phyloP scores from a whole-genome alignment of 2,888 invertebrate genomes.

The Perizoma flavofasciatum region DNA sequence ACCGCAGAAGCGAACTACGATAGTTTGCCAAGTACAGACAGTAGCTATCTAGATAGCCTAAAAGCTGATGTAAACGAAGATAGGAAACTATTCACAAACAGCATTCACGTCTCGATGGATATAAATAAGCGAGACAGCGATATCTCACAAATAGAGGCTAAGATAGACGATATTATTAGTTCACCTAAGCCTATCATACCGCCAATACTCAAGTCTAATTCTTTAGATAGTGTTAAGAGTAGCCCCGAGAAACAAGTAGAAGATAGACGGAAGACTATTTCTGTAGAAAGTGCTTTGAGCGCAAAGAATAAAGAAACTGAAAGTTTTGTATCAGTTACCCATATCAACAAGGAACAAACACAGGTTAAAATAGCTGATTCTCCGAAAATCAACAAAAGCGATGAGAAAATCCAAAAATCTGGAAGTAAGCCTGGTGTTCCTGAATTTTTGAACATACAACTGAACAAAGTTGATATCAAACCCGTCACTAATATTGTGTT shows the following conservation, averaged over 20 bases:
- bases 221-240: slow-evolving; percentile 85
- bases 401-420: slow-evolving; percentile 66
- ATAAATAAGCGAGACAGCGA: slow-evolving; percentile 74
- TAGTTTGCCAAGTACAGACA: slow-evolving; percentile 76
- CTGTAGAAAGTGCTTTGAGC: slow-evolving; percentile 76
- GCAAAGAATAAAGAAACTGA: slow-evolving; percentile 58
- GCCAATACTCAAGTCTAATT: slow-evolving; percentile 80
- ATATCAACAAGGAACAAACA: slow-evolving; percentile 79
- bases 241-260: slow-evolving; percentile 77
- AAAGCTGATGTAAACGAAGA: slow-evolving; percentile 72
- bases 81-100: slow-evolving; percentile 70
- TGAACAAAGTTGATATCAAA: slow-evolving; percentile 87
- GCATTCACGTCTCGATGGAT: slow-evolving; percentile 70
- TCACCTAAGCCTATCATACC: slow-evolving; percentile 79
- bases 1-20: slow-evolving; percentile 71
- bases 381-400: slow-evolving; percentile 64
- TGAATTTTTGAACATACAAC: slow-evolving; percentile 88
- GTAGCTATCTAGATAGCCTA: slow-evolving; percentile 77
- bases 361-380: slow-evolving; percentile 56
- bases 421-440: slow-evolving; percentile 76
- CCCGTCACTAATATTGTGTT: slow-evolving; percentile 86
- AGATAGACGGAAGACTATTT: slow-evolving; percentile 77
- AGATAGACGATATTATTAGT: slow-evolving; percentile 82
- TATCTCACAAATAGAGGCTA: slow-evolving; percentile 81
- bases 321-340: slow-evolving; percentile 82